Conservation (phyloP, 2,888 invertebrate genomes). For the Entomobrya multifasciata region DNA sequence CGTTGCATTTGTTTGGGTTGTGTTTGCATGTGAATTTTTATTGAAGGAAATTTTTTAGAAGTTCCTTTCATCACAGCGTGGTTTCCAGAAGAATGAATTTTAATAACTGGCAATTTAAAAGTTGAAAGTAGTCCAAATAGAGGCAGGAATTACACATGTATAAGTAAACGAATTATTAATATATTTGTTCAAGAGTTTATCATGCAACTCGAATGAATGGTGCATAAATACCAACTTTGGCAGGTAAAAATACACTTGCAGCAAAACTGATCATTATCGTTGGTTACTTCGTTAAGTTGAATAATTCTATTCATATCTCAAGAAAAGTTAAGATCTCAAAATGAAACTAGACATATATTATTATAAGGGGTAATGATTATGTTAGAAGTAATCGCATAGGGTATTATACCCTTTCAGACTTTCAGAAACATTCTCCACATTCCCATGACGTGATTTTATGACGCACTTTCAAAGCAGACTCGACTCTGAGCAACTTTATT, state of each 20-base stretch:
- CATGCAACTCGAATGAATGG: not conserved
- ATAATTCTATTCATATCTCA: not conserved
- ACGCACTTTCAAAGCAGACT: too few relatives aligned
- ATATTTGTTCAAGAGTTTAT: not conserved
- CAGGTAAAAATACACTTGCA: constrained; percentile 17
- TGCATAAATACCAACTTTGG: not conserved
- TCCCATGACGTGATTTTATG: constrained; percentile 16
- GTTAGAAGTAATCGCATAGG: constrained; percentile 9
- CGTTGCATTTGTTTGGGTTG: not conserved
- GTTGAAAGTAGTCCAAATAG: not conserved
- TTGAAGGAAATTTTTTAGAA: too few relatives aligned
- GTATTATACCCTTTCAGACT: too few relatives aligned
- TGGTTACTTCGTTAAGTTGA: too few relatives aligned
- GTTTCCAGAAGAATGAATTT: not conserved
- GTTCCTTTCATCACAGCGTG: not conserved
- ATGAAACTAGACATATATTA: not conserved
- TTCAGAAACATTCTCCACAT: constrained; percentile 16
- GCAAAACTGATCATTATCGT: constrained; percentile 43
- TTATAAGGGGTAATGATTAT: constrained; percentile 40
- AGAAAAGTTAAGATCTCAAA: not conserved
- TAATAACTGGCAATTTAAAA: not conserved
- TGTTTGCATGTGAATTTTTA: not conserved
- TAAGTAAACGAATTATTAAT: too few relatives aligned
- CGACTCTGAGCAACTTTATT: not conserved
- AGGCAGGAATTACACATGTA: too few relatives aligned